Conservation (phyloP, 2,113 vertebrate species). For the Petromus typicus region DNA sequence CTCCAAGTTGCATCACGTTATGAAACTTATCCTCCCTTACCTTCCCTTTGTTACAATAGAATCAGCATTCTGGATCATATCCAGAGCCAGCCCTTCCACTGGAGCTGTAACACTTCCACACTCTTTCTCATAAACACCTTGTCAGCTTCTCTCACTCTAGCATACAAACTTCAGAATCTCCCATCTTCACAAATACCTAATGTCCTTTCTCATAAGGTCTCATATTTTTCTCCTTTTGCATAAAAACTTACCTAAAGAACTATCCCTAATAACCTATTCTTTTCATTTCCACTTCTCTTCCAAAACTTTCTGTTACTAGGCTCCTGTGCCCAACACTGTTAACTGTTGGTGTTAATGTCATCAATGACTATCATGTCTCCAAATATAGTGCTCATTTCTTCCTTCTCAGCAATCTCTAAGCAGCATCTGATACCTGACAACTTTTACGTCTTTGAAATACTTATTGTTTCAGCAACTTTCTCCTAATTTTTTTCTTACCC, state of each 20-base stretch:
- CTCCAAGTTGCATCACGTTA: neutral
- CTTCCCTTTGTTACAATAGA: neutral
- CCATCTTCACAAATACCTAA: neutral
- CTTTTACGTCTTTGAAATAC: neutral
- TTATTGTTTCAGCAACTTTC: neutral
- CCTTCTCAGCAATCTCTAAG: neutral
- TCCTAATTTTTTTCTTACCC: neutral
- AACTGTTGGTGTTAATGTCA: neutral
- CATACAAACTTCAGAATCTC: neutral
- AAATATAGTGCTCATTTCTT: neutral
- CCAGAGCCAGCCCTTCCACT: neutral
- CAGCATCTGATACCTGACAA: neutral
- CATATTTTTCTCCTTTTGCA: neutral
- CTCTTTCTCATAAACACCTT: neutral
- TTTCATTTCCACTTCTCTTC: neutral
- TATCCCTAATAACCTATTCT: neutral
- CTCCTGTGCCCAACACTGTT: neutral
- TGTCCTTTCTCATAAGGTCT: neutral
- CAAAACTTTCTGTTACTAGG: neutral
- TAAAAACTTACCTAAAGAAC: neutral
- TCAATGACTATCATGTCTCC: no score
- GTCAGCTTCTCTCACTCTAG: neutral
- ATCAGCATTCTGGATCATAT: neutral
- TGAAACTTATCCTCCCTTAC: neutral
- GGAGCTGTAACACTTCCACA: neutral